Conservation (phyloP, 2,113 vertebrate species). For the Cyanoramphus novaezelandiae region DNA sequence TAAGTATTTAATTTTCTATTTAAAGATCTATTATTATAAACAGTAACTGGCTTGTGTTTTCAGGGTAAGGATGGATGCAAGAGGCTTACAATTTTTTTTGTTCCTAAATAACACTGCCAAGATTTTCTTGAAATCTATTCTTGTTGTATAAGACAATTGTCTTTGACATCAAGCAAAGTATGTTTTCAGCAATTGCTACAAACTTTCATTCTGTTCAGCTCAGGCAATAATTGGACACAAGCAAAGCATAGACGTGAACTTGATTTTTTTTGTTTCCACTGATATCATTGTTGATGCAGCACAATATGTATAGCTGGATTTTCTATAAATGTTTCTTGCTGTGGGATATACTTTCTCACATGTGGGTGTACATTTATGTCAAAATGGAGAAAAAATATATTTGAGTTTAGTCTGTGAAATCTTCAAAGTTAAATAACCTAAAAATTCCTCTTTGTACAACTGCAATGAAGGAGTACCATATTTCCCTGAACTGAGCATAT, state of each 20-base stretch:
- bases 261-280: background rate
- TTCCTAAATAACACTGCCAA: background rate
- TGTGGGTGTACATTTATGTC: background rate
- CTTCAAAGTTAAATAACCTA: background rate
- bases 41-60: background rate
- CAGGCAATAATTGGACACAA: background rate
- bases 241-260: background rate
- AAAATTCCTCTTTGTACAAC: background rate
- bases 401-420: background rate
- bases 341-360: background rate
- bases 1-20: constrained; percentile 15
- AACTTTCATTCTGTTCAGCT: background rate
- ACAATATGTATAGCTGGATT: background rate
- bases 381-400: background rate
- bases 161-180: background rate
- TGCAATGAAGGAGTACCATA: background rate
- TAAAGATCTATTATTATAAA: background rate
- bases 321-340: background rate
- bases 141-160: background rate
- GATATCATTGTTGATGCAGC: background rate
- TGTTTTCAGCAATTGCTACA: background rate
- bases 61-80: background rate
- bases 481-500: background rate
- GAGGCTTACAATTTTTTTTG: background rate
- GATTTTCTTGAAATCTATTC: background rate